Evolutionary conservation across 2,797 vertebrate genomes (phyloP).

Genomic region (Girardinus metallicus): DNA sequence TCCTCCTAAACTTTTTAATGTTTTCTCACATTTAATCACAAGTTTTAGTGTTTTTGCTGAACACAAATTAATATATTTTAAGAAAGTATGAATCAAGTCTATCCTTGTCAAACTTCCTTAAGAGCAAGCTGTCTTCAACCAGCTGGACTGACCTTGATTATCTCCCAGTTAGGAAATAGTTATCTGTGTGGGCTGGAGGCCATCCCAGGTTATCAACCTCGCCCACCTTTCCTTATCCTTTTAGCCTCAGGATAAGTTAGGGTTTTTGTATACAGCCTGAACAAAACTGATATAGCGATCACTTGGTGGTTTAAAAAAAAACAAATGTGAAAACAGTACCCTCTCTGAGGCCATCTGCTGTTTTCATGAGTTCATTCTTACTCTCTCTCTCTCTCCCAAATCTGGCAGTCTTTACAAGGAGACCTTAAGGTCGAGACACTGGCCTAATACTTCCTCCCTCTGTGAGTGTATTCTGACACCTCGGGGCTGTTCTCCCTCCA

Average conservation of each 20-base stretch:
- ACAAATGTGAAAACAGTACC: not conserved
- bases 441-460: conserved; percentile 51
- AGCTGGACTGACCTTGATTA: conserved; percentile 52
- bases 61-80: not conserved
- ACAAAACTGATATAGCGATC: conserved; percentile 56
- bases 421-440: conserved; percentile 55
- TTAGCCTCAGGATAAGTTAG: conserved; percentile 21
- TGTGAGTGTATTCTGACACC: conserved; percentile 57
- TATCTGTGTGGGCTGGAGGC: conserved; percentile 56
- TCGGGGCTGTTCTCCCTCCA: conserved; percentile 41
- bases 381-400: conserved; percentile 29
- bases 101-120: not conserved
- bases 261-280: conserved; percentile 22
- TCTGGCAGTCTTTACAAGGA: conserved; percentile 21
- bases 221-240: conserved; percentile 49
- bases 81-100: not conserved
- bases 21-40: not conserved
- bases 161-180: conserved; percentile 48
- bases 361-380: conserved; percentile 58
- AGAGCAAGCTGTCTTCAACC: conserved; percentile 16
- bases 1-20: not conserved
- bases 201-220: conserved; percentile 63
- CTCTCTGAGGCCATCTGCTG: conserved; percentile 23
- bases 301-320: conserved; percentile 8
- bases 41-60: not conserved